Base-by-base conservation (phyloP, 92 coral and sea anemone genomes). In the Porites rus region DNA sequence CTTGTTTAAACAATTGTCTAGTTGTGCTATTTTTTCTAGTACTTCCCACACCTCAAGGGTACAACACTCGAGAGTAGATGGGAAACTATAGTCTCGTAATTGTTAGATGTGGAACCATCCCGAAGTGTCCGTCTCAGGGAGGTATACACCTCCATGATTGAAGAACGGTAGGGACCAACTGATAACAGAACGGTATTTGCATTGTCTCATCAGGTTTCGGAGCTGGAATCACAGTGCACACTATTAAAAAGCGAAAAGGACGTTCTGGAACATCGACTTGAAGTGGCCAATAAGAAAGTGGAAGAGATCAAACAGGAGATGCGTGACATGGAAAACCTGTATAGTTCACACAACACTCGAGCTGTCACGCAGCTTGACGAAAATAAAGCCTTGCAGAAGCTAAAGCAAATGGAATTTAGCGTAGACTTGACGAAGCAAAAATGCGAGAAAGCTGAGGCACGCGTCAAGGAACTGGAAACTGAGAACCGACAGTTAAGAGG, bases 371-470 rank as follows among this genome's bases (percentile, higher is more conserved):
- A 70, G 3, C 60, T 60, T 10, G 94, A 88, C 38, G 81, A 85
- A 2, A 60, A 72, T 66, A 91, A 84, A 74, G 52, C 87, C 66
- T 28, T 80, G 22, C 91, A 90, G 58, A 81, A 84, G 73, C 14
- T 90, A 22, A 91, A 84, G 51, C 96, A 93, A 63, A 25, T 90
- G 76, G 94, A 93, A 71, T 84, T 93, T 22, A 87, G 79, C 88
- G 51, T 87, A 53, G 96, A 91, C 20, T 84, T 93, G 10, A 88
- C 93, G 22, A 93, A 90, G 53, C 93, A 90, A 60, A 87, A 93
- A 72, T 86, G 89, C n/a, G 94, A 93, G 60, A 90, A 90, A 77
- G 92, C 81, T 0, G 96, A 93, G 25, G 22, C 77, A 54, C 86
- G 92, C 14, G 79, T 79, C 9, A 92, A 92, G 63, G 95, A 92